phyloP scores from a whole-genome alignment of 2,888 invertebrate species.

The Pammene aurita region DNA sequence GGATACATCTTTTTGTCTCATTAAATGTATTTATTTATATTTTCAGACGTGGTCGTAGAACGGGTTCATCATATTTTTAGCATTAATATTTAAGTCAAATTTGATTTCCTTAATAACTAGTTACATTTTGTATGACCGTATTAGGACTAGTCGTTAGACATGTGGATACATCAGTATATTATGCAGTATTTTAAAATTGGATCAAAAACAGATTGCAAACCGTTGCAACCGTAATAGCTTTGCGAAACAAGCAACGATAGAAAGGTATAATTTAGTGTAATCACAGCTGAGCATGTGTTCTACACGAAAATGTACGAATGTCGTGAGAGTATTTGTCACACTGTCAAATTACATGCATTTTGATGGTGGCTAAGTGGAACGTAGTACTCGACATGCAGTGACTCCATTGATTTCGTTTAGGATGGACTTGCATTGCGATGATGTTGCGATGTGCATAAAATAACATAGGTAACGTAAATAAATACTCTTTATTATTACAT shows the following conservation, averaged over 20 bases:
- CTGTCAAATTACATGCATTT: conserved; percentile 41
- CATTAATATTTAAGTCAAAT: too few relatives aligned
- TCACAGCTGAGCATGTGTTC: conserved; percentile 57
- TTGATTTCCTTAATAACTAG: too few relatives aligned
- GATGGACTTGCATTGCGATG: too few relatives aligned
- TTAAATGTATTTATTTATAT: too few relatives aligned
- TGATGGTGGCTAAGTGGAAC: conserved; percentile 32
- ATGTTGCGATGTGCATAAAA: too few relatives aligned
- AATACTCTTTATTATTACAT: too few relatives aligned
- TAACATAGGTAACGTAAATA: too few relatives aligned
- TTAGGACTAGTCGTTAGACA: not conserved
- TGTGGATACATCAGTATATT: not conserved
- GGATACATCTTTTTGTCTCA: too few relatives aligned
- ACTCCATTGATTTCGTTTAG: conserved; percentile 15
- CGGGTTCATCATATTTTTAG: too few relatives aligned
- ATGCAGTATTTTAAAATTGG: conserved; percentile 17
- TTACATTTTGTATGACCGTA: not conserved
- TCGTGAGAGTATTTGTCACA: conserved; percentile 48
- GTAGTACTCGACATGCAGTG: not conserved
- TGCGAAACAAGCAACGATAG: conserved; percentile 48
- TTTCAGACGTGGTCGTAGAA: too few relatives aligned
- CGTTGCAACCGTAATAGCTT: conserved; percentile 37
- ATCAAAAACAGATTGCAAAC: conserved; percentile 17
- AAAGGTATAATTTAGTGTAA: conserved; percentile 55
- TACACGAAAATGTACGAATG: conserved; percentile 51